Base-by-base conservation (phyloP, 2,113 vertebrate species). In the Bostrychus sinensis region DNA sequence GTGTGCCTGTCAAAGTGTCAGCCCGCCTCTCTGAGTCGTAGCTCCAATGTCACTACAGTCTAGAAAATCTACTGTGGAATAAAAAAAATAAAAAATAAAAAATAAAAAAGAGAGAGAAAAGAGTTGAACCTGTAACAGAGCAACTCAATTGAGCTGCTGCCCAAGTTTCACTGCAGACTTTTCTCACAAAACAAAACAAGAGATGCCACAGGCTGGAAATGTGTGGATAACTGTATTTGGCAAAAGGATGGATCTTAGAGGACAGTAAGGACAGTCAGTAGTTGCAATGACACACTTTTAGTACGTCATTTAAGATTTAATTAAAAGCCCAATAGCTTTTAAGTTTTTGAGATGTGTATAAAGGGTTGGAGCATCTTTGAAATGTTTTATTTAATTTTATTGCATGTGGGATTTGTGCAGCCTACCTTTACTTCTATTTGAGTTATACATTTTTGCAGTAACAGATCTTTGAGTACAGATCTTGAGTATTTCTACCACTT, bases 1-100 rank as follows among this genome's bases (percentile, higher is more conserved):
- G 59, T 34, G 56, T 11, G 39, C 65, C 62, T 72, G 70, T 81
- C 81, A 82, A 81, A 81, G 38, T 86, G 78, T 78, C 75, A 79
- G 70, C 37, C 2, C 10, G 13, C 25, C 56, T 64, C 56, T 75
- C 54, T 63, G 60, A 82, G 60, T 55, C 8, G 19, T 13, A 36
- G 50, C 30, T 28, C 5, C 4, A 11, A 20, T 48, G 57, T 72
- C 67, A 72, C 43, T 25, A 17, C 65, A 63, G 54, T 53, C 9
- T 25, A 6, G 26, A 54, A 69, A 58, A 65, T 38, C 69, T 50
- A 51, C 38, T 10, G 56, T 26, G 45, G 54, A 64, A 61, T 45
- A 12, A 38, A 48, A 66, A 39, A 56, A 19, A 59, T 22, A 13
- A 38, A 39, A 39, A 39, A 39, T 1, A 11, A 11, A 39, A 16